phyloP scores from a whole-genome alignment of 30 jellyfish, hydroid and myxozoan genomes.

The Hydractinia echinata region DNA sequence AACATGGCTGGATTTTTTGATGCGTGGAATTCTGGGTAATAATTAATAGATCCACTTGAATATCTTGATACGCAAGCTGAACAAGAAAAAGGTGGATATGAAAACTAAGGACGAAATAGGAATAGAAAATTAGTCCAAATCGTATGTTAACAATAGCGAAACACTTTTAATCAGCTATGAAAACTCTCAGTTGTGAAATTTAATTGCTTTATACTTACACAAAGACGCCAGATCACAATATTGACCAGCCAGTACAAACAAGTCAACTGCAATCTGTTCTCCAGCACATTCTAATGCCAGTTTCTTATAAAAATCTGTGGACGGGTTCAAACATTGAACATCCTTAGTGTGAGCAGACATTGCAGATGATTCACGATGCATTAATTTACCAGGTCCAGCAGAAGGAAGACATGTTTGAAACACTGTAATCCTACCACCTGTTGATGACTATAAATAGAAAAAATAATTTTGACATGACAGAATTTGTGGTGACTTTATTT shows the following conservation, averaged over 20 bases:
- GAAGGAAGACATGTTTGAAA: slow-evolving; percentile 88
- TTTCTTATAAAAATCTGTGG: slow-evolving; percentile 88
- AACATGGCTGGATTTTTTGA: slow-evolving; percentile 53
- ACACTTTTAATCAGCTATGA: not conserved
- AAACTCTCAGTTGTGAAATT: not conserved
- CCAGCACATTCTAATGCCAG: slow-evolving; percentile 97
- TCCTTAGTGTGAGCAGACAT: slow-evolving; percentile 76
- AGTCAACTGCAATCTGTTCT: slow-evolving; percentile 86
- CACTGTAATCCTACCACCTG: slow-evolving; percentile 90
- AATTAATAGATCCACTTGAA: slow-evolving; percentile 83
- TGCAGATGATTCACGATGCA: slow-evolving; percentile 52
- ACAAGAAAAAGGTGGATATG: not conserved
- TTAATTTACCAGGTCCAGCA: slow-evolving; percentile 82
- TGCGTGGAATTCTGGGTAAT: slow-evolving; percentile 77
- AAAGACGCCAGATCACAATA: slow-evolving; percentile 82
- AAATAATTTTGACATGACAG: no score
- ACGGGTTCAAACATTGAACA: slow-evolving; percentile 61
- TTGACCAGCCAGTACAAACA: slow-evolving; percentile 74
- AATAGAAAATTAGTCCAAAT: not conserved
- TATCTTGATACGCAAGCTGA: slow-evolving; percentile 82
- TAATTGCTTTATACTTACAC: slow-evolving; percentile 43
- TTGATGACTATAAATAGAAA: slow-evolving; percentile 42
- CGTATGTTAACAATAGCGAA: not conserved
- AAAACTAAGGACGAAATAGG: not conserved
- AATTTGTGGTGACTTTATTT: no score